Evolutionary conservation across 2,113 vertebrate genomes (phyloP), one percentile per base, ranked within the genome.

Genomic region (Sturnira hondurensis): DNA sequence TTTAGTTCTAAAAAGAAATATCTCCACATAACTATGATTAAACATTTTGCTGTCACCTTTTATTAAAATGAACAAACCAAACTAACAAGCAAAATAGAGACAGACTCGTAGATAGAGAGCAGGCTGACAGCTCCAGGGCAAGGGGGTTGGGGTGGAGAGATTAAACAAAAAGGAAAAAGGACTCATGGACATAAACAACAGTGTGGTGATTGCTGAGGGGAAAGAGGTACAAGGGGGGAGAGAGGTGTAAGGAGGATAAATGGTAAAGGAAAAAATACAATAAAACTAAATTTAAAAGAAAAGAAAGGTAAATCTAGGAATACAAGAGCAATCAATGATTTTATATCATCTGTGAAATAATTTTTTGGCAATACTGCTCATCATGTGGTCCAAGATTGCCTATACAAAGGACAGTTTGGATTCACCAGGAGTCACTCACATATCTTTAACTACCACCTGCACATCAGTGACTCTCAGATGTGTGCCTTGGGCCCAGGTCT

Each of bases 1-100:
- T 82, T 94, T 91, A 85, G 45, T 26, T 91, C 54, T 56, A 83
- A 63, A 58, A 4, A 93, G 78, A 93, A 80, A 83, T 65, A 84
- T 14, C 68, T 89, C 88, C 70, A 77, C n/a, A 78, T 20, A 86
- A 54, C 4, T 73, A n/a, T n/a, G 22, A 94, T 63, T 71, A 93
- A 68, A 52, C 67, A 43, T 94, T 95, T 28, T 67, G 22, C 31
- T 65, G 16, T 56, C 71, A 63, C 22, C n/a, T 88, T 88, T 92
- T 63, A 50, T 61, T 71, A 61, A 91, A 93, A 28, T 81, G 45
- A 93, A 41, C 63, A 63, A 63, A 63, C 28, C 1, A 26, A 63
- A 63, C 26, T 63, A 63, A 63, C 26, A 61, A 63, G 28, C 12
- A 63, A 31, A 63, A 63, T 31, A 63, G 61, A 63, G 61, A 63